phyloP scores from a whole-genome alignment of 2,113 vertebrate species.

The Ictalurus furcatus region DNA sequence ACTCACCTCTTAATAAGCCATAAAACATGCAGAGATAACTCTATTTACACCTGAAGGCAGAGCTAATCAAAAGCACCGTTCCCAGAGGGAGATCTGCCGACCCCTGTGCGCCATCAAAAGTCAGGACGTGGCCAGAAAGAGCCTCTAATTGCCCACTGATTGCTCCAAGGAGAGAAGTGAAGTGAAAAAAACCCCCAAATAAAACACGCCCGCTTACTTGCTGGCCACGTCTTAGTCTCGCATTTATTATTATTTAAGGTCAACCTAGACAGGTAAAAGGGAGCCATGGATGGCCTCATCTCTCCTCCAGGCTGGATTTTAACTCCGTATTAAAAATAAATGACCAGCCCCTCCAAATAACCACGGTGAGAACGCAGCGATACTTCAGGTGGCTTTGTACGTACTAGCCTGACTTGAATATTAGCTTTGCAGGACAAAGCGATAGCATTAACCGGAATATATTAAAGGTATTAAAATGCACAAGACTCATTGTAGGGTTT shows the following conservation, averaged over 20 bases:
- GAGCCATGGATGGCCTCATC: background rate
- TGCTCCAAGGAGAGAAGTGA: conserved; percentile 3
- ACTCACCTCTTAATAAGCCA: conserved; percentile 28
- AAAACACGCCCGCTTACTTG: conserved; percentile 4
- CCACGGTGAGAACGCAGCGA: background rate
- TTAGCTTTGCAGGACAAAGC: background rate
- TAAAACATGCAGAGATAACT: conserved; percentile 45
- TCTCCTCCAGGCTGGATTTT: background rate
- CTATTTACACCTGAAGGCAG: conserved; percentile 45
- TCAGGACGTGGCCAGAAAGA: conserved; percentile 27
- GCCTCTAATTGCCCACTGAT: conserved; percentile 42
- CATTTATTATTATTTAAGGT: conserved; percentile 50
- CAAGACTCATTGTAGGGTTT: background rate
- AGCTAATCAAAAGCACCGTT: conserved; percentile 44
- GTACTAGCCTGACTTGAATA: no score
- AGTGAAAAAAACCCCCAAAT: background rate
- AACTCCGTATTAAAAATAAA: background rate
- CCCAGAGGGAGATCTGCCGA: conserved; percentile 29
- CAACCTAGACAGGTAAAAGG: background rate
- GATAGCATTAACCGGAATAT: background rate
- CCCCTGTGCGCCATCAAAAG: conserved; percentile 32
- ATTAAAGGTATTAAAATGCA: background rate
- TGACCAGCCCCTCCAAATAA: background rate
- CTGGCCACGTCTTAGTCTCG: conserved; percentile 34
- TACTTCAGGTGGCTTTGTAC: background rate